Evolutionary conservation across 1,140 invertebrate species (phyloP), one percentile per base, ranked within the genome.

Genomic region (Potamilus streckersoni): DNA sequence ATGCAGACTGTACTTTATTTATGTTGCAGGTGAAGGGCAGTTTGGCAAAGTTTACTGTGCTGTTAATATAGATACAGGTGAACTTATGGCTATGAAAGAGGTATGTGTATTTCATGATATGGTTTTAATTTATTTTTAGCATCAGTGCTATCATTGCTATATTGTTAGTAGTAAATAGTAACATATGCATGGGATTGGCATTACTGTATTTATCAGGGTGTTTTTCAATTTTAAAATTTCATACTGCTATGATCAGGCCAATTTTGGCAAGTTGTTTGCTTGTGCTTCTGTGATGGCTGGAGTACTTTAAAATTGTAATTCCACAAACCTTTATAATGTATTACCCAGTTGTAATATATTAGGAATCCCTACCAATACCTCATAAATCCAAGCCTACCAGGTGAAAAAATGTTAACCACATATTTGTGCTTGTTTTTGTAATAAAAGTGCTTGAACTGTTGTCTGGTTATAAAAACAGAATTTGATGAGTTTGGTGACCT

Each of bases 11-110:
- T 62, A n/a, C 23, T n/a, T 62, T 62, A 14, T 62, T 23, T 31
- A 8, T 62, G 19, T n/a, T n/a, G 56, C 72, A 92, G 94, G 94
- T 2, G 94, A 94, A 87, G 94, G 94, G 49, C 91, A 93, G 71
- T 95, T 95, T 89, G 94, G 94, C 13, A 95, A 95, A 89, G 95
- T 97, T 19, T 97, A 97, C 87, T 96, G 96, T 1, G 95, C 96
- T 27, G 95, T 97, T 12, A 98, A 98, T 88, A 96, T 96, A 87
- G 93, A 95, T 84, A 96, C 94, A 65, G 96, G 96, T 16, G 96
- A 97, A 89, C 90, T 98, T 81, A 94, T 97, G 91, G 96, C 96
- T 6, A 96, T 98, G 94, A 98, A 98, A 91, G 96, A 97, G 86
- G 87, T 91, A 62, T 76, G 80, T 68, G 23, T 56, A 56, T 74